Evolutionary conservation across 2,113 vertebrate genomes (phyloP).

Genomic region (Clupea harengus): DNA sequence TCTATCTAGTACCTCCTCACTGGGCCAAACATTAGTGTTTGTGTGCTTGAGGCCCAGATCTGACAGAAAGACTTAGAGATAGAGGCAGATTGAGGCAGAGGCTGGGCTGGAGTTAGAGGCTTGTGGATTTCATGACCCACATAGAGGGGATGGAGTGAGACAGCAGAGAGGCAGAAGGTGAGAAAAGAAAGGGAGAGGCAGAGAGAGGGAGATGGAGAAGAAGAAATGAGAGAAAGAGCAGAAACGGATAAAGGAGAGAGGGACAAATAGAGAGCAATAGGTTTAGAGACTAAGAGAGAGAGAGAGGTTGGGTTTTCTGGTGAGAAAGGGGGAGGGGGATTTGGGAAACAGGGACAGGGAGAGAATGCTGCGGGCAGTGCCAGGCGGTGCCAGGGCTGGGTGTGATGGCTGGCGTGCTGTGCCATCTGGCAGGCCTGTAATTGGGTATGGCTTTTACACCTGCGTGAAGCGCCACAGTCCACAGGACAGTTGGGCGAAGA

Average conservation of each 20-base stretch:
- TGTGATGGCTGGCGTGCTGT: constrained; percentile 63
- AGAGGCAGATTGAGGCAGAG: not conserved
- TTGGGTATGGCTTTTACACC: constrained; percentile 73
- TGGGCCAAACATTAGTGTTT: not conserved
- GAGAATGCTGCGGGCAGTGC: constrained; percentile 2
- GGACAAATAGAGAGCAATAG: not conserved
- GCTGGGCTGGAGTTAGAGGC: not conserved
- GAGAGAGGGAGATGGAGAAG: constrained; percentile 35
- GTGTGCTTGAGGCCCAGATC: not conserved
- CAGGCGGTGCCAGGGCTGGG: constrained; percentile 24
- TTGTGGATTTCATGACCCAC: not conserved
- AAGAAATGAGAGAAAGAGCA: constrained; percentile 31
- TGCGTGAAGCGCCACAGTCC: constrained; percentile 53
- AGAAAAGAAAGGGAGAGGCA: not conserved
- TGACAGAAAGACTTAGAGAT: not conserved
- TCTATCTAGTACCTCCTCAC: not conserved
- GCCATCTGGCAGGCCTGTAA: constrained; percentile 72
- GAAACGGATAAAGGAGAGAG: not conserved
- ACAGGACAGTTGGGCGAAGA: constrained; percentile 36
- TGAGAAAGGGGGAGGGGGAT: not conserved
- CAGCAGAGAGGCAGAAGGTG: not conserved
- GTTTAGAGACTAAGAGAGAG: not conserved
- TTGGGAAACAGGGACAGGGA: constrained; percentile 36
- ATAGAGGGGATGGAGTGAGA: not conserved
- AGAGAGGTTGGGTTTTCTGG: not conserved